Evolutionary conservation across 2,888 invertebrate species (phyloP), one percentile per base, ranked within the genome.

Genomic region (Gryllus longicercus): DNA sequence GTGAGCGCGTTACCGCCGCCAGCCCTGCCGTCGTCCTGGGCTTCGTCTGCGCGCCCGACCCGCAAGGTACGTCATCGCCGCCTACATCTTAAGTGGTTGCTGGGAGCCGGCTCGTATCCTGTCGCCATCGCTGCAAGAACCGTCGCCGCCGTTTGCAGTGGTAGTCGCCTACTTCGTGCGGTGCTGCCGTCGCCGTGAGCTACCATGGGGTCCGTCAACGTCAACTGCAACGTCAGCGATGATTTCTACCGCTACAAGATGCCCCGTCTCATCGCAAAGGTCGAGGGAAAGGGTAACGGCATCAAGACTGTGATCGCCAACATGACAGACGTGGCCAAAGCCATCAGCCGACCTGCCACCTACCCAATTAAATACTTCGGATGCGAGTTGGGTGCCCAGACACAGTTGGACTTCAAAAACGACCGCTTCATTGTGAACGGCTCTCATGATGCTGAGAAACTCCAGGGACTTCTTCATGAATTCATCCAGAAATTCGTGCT

Each of bases 171-270:
- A 1, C 8, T n/a, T 63, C 11, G 63, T 63, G 5, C 5, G 38
- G 14, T 63, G 63, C n/a, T n/a, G 25, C 76, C 21, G 74, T 79
- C 81, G 81, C 81, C 83, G 38, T 5, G 38, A 38, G 80, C 80
- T 88, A 90, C 87, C 86, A 96, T 96, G 96, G 95, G 93, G 87
- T 93, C 94, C 86, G 90, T 99, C 85, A 99, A 99, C 91, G 97
- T 99, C 84, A 99, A 99, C 89, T 94, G 99, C 85, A 94, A 93
- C 88, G 97, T 99, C 85, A 95, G 96, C 89, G 99, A 99, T 91
- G 96, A 96, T 86, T 99, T 99, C 91, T 99, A 99, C 90, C 97
- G 99, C 86, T 99, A 99, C 91, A 99, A 99, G 91, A 99, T 99
- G 99, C 99, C 99, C 83, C 93, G 96, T 85, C 93, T 99, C 86